Percentiles rank a stretch among this genome's conserved stretches.
These are phyloP conservation scores for Deilephila porcellus DNA, from an alignment of 2,888 invertebrate species.

Conservation along the genomic window DNA sequence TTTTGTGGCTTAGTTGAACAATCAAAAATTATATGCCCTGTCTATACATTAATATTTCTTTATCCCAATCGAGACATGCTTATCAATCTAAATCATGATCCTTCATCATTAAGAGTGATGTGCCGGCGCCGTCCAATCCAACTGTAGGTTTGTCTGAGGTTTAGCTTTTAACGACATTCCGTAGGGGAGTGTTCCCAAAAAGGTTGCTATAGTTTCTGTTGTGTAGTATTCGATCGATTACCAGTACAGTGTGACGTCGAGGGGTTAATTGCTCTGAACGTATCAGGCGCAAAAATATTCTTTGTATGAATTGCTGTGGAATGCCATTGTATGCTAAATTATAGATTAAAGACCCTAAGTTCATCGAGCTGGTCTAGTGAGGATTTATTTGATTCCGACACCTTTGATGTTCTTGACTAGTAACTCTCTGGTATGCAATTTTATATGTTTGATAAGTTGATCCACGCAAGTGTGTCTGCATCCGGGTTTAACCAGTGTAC, in stretches of 20 bases:
- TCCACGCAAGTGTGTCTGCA: too few species aligned
- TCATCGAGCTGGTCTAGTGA: too few species aligned
- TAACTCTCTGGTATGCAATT: too few species aligned
- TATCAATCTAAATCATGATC: constrained; percentile 83
- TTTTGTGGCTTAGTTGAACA: too few species aligned
- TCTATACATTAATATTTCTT: constrained; percentile 41
- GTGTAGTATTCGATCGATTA: constrained; percentile 34
- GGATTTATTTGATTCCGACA: too few species aligned
- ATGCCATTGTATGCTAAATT: too few species aligned
- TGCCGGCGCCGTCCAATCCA: constrained; percentile 52
- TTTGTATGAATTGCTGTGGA: too few species aligned
- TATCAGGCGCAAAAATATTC: too few species aligned
- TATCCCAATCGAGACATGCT: constrained; percentile 64
- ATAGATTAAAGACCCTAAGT: too few species aligned
- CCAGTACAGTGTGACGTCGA: not conserved
- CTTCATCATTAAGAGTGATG: constrained; percentile 83
- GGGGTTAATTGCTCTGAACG: not conserved
- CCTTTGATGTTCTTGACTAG: too few species aligned
- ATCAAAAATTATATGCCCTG: constrained; percentile 18
- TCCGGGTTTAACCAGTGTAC: too few species aligned
- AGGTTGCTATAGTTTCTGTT: constrained; percentile 34
- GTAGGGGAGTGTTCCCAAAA: constrained; percentile 12
- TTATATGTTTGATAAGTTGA: too few species aligned
- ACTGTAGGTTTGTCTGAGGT: constrained; percentile 78
- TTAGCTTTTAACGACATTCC: constrained; percentile 61